Evolutionary conservation across 2,888 invertebrate species (phyloP).

Genomic region (Acanthosepion esculentum): DNA sequence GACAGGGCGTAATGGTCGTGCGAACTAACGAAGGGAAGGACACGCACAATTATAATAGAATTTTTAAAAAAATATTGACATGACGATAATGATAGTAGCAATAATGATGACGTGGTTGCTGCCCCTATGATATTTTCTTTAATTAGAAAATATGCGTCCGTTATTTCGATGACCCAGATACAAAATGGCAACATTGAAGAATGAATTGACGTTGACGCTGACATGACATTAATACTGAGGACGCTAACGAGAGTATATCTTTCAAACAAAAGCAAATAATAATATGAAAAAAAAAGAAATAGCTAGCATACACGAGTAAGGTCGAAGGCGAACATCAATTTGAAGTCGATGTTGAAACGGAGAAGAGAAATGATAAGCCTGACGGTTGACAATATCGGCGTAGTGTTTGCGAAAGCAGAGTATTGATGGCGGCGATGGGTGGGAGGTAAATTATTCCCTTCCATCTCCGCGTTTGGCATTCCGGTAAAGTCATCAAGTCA

Average conservation of each 20-base stretch:
- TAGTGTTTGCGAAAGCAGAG: background rate
- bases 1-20: no score
- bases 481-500: constrained; percentile 9
- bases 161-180: background rate
- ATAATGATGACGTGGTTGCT: background rate
- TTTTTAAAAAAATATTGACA: no score
- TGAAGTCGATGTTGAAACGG: background rate
- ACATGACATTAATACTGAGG: background rate
- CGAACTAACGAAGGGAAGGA: no score
- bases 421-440: background rate
- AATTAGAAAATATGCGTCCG: background rate
- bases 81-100: no score
- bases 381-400: background rate
- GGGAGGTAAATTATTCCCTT: background rate
- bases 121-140: background rate
- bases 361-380: background rate
- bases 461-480: background rate
- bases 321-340: background rate
- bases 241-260: background rate
- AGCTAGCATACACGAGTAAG: background rate
- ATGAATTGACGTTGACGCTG: background rate
- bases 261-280: background rate
- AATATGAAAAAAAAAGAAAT: no score
- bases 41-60: no score
- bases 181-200: background rate